Evolutionary conservation across 2,113 vertebrate species (phyloP), one percentile per base, ranked within the genome.

Genomic region (Argyrosomus japonicus): DNA sequence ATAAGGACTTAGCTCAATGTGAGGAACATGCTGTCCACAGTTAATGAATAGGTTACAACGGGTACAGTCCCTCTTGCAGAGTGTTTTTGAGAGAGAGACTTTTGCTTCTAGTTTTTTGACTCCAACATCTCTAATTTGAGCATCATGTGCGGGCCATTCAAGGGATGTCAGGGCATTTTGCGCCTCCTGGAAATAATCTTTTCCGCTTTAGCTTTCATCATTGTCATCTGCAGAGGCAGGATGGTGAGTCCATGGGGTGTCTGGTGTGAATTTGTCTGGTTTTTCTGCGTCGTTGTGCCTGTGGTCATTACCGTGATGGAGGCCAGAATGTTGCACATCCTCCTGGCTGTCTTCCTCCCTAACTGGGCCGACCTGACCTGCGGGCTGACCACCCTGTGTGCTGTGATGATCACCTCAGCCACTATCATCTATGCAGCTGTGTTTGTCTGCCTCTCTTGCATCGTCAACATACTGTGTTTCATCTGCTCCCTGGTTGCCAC

Each of bases 201-300:
- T 29, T 90, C 93, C 51, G 89, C 89, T 21, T 0, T 93, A 0
- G 8, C 93, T 29, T 88, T 95, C 89, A 88, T 94, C 69, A 51
- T 96, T 72, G 90, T 93, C 60, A 85, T 95, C 27, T 93, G 82
- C 45, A 63, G 69, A 27, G 0, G 15, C 0, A 0, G 0, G 1
- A 94, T 88, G 17, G 0, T 0, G 0, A 23, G 0, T 3, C 1
- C 91, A 0, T 95, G 90, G 0, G 94, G 95, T 0, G 69, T 90
- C 0, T 96, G 95, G 95, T 95, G 95, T 29, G 95, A 95, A 94
- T 96, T 96, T 23, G 93, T 93, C 1, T 97, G 96, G 95, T 90
- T 93, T 62, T 94, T 96, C 76, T 95, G 95, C 77, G 91, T 96
- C 6, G 0, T 23, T 0, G 32, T 96, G 29, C 91, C 95, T 0